Base-by-base conservation (phyloP, 2,113 vertebrate genomes). In the Cacatua alba region DNA sequence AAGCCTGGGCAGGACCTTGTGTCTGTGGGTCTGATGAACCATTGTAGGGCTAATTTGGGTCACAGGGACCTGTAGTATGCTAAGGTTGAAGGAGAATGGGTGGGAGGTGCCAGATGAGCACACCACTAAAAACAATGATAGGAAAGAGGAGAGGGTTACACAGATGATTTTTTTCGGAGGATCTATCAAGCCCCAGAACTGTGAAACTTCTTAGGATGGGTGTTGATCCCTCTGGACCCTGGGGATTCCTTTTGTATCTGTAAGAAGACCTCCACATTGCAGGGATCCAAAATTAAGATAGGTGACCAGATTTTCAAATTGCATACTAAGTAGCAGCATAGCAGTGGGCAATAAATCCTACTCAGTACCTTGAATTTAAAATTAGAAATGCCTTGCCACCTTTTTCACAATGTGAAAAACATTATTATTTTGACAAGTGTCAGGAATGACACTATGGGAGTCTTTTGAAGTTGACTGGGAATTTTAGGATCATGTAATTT, bases 221-320 rank as follows among this genome's bases (percentile, higher is more conserved):
- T 5, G 46, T 43, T 69, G 55, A 64, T 43, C 55, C 67, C 0
- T 0, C 37, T 15, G 39, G 71, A 57, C 46, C 74, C 39, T 2
- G 33, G n/a, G 39, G 39, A 39, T 39, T 39, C 39, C 39, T 39
- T 39, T 74, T 24, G 3, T 44, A 52, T 39, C 29, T 86, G 11
- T 39, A 39, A 39, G 39, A 72, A 86, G 28, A 49, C 39, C 14
- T 76, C 37, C 31, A 53, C 0, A 11, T 60, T 78, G 55, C 72
- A 74, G 31, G 41, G 25, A 78, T 78, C n/a, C 55, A 89, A 87
- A 91, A 92, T 87, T 26, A 78, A 13, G n/a, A 70, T 51, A 88
- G 44, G 37, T 89, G 77, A 82, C 55, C 48, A 79, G 60, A 84
- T 46, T 92, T 44, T 72, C 48, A 65, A 2, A 51, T 44, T 72